phyloP scores from a whole-genome alignment of 2,113 vertebrate species.

The Centropristis striata region DNA sequence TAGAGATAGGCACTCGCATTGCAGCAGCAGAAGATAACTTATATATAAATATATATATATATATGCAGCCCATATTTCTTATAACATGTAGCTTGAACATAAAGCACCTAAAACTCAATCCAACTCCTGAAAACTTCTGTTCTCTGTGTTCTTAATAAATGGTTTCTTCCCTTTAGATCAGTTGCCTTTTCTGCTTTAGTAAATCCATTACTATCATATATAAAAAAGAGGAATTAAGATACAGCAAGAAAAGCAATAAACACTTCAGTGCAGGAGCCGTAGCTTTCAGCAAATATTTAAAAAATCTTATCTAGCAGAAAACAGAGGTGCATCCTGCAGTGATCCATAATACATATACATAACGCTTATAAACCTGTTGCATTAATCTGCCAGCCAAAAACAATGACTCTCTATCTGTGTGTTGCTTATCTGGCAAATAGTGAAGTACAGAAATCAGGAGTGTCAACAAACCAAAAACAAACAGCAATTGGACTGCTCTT shows the following conservation, averaged over 20 bases:
- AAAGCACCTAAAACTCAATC: neutral
- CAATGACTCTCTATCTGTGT: slow-evolving; percentile 37
- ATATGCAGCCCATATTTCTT: slow-evolving; percentile 2
- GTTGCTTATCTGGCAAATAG: slow-evolving; percentile 65
- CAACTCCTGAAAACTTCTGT: slow-evolving; percentile 21
- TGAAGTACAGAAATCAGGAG: slow-evolving; percentile 60
- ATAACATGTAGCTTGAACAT: slow-evolving; percentile 8
- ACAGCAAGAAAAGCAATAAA: slow-evolving; percentile 3
- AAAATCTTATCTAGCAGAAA: slow-evolving; percentile 59
- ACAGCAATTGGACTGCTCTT: slow-evolving; percentile 53
- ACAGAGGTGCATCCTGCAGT: slow-evolving; percentile 55
- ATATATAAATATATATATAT: no score
- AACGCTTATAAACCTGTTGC: slow-evolving; percentile 64
- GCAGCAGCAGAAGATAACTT: slow-evolving; percentile 12
- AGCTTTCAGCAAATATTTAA: slow-evolving; percentile 27
- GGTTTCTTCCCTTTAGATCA: slow-evolving; percentile 8
- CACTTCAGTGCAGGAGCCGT: neutral
- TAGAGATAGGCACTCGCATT: slow-evolving; percentile 3
- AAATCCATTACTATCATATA: slow-evolving; percentile 1
- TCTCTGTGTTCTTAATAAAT: slow-evolving; percentile 34
- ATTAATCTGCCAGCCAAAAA: slow-evolving; percentile 62
- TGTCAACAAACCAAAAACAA: slow-evolving; percentile 65
- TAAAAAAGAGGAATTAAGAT: slow-evolving; percentile 23
- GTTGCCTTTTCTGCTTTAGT: neutral
- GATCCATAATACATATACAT: slow-evolving; percentile 65